These are phyloP conservation scores for Emydocephalus ijimae DNA, from an alignment of 2,113 vertebrate species.

Conservation along the genomic window DNA sequence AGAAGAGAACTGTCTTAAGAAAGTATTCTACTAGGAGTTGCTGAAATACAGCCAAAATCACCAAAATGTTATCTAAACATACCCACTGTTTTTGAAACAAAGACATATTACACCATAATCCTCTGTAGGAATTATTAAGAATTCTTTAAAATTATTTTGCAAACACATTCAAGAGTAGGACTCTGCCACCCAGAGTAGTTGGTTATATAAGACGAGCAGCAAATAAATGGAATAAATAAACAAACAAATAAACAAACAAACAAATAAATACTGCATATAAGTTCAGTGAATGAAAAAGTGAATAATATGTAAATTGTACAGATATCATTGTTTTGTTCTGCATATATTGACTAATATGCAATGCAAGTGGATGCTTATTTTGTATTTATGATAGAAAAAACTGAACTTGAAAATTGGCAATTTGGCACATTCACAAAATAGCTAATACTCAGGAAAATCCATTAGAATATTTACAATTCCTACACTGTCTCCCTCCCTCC, in stretches of 20 bases:
- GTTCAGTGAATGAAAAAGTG: conserved; percentile 1
- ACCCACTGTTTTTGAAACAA: neutral
- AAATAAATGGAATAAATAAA: too few relatives aligned
- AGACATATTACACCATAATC: neutral
- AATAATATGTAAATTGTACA: conserved; percentile 1
- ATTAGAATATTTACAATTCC: neutral
- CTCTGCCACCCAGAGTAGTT: neutral
- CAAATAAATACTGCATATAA: neutral
- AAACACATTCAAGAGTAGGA: neutral
- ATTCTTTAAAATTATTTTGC: neutral
- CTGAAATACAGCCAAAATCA: conserved; percentile 13
- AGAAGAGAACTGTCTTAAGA: neutral
- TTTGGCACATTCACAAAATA: neutral
- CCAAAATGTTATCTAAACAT: neutral
- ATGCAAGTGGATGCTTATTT: neutral
- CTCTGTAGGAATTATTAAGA: neutral
- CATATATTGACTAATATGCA: neutral
- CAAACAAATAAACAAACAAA: too few relatives aligned
- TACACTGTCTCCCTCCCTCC: neutral
- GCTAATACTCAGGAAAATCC: neutral
- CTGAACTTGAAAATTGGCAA: neutral
- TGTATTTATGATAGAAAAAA: neutral
- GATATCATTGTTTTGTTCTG: neutral
- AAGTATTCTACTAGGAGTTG: neutral
- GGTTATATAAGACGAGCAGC: neutral